phyloP scores from a whole-genome alignment of 2,113 vertebrate genomes.

The Microcebus ravelobensis region DNA sequence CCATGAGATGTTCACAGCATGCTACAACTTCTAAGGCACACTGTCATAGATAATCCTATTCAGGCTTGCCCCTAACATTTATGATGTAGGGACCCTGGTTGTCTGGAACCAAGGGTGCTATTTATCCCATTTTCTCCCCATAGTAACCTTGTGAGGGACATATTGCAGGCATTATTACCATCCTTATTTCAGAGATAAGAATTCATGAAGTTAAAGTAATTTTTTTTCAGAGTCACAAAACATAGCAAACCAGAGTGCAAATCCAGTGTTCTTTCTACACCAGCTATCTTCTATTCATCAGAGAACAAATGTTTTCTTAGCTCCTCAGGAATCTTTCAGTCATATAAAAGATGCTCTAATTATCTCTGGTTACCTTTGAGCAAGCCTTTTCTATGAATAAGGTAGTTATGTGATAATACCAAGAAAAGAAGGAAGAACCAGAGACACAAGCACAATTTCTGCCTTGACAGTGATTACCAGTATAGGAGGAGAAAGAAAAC shows the following conservation, averaged over 20 bases:
- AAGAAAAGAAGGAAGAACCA: not conserved
- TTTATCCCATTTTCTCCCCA: not conserved
- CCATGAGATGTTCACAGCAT: not conserved
- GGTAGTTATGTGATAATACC: not conserved
- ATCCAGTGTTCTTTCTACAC: not conserved
- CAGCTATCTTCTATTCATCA: not conserved
- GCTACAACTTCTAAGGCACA: not conserved
- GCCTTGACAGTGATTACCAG: not conserved
- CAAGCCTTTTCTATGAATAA: not conserved
- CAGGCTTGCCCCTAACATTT: not conserved
- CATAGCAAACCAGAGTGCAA: not conserved
- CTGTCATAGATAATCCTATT: not conserved
- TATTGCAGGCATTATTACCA: not conserved
- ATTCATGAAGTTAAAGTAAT: not conserved
- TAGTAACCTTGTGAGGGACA: not conserved
- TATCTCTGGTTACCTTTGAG: not conserved
- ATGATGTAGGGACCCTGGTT: too few relatives aligned
- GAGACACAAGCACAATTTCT: not conserved
- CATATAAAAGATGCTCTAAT: not conserved
- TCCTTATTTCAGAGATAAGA: not conserved
- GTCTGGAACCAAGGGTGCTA: not conserved
- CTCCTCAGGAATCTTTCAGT: not conserved
- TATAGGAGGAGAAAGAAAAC: not conserved
- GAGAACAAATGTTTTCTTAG: not conserved
- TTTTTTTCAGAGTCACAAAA: not conserved